Percentiles rank a stretch among this genome's conserved stretches.
Conservation (phyloP, 2,113 vertebrate genomes). For the Mellivora capensis region DNA sequence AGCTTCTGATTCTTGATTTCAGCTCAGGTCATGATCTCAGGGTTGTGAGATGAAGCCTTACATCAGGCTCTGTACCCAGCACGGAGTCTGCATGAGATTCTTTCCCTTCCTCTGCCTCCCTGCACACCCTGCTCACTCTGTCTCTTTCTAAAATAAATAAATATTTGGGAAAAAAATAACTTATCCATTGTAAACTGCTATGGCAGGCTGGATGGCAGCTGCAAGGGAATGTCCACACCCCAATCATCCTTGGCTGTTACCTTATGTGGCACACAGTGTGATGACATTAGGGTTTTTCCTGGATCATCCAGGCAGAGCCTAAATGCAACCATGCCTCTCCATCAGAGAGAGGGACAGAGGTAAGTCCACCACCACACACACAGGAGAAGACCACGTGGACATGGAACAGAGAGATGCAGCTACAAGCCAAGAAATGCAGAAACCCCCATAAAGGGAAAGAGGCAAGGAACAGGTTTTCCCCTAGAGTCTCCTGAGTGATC, state of each 20-base stretch:
- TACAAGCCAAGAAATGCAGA: not conserved
- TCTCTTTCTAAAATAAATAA: not conserved
- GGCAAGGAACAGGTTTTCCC: not conserved
- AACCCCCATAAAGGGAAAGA: too few relatives aligned
- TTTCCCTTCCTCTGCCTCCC: not conserved
- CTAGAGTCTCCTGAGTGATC: not conserved
- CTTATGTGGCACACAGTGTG: not conserved
- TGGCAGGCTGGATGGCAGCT: not conserved
- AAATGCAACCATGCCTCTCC: not conserved
- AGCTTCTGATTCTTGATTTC: not conserved
- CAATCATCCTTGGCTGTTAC: too few relatives aligned
- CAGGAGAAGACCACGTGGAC: too few relatives aligned
- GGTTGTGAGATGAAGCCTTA: not conserved
- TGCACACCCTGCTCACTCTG: not conserved
- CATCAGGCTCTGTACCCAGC: not conserved
- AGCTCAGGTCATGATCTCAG: not conserved
- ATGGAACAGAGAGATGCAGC: not conserved
- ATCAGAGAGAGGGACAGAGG: not conserved
- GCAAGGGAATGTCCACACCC: rapidly evolving
- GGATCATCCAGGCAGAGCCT: not conserved
- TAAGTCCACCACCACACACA: not conserved
- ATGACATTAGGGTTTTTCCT: not conserved
- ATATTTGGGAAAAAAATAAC: not conserved
- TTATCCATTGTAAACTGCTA: too few relatives aligned
- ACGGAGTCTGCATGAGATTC: not conserved